A percentile compares a stretch with the other conserved stretches of the same genome.
phyloP scores from a whole-genome alignment of 2,113 vertebrate species.

The Galbula dea region DNA sequence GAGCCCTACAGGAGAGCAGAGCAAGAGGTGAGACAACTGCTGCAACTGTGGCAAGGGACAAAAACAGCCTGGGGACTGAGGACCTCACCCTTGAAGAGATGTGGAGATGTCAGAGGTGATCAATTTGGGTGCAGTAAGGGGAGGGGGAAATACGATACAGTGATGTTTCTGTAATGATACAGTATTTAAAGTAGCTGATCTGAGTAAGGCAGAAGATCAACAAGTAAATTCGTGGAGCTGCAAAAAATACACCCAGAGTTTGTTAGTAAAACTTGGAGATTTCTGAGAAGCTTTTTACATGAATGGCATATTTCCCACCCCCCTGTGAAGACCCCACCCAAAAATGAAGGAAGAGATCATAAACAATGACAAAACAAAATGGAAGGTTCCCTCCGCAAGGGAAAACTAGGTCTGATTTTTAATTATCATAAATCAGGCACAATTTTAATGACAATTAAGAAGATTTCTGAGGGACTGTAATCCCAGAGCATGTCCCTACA shows the following conservation, averaged over 20 bases:
- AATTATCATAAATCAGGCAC: not conserved
- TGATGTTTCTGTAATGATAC: not conserved
- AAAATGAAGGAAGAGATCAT: not conserved
- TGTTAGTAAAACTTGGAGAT: not conserved
- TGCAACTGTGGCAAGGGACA: accelerated
- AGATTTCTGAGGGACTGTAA: not conserved
- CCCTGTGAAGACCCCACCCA: not conserved
- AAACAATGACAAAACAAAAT: not conserved
- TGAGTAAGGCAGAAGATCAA: not conserved
- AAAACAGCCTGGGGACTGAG: not conserved
- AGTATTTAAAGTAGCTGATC: not conserved
- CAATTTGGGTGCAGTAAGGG: accelerated
- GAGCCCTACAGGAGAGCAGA: not conserved
- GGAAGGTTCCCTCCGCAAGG: not conserved
- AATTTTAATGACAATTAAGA: not conserved
- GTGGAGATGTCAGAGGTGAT: not conserved
- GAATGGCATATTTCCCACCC: not conserved
- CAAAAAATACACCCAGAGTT: not conserved
- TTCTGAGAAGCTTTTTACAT: not conserved
- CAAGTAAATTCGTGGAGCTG: not conserved
- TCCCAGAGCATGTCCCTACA: accelerated
- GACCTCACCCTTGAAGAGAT: not conserved
- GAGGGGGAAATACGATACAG: too few relatives aligned
- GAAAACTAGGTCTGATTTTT: not conserved
- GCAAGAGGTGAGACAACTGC: accelerated